Percentiles rank a stretch among this genome's conserved stretches.
phyloP scores from a whole-genome alignment of 2,888 invertebrate species.

The Aradus depressus region DNA sequence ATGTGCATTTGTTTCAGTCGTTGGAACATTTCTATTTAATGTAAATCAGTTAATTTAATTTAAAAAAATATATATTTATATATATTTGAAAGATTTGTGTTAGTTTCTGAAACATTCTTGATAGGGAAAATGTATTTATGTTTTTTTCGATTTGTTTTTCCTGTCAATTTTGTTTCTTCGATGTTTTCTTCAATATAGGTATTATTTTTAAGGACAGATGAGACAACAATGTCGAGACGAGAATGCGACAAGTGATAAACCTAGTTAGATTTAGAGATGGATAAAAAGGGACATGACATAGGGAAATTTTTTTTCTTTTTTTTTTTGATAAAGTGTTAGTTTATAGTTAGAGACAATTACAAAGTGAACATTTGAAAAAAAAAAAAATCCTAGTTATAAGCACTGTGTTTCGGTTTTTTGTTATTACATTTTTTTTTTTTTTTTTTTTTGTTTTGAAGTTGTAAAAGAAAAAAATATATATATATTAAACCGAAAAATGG shows the following conservation, averaged over 20 bases:
- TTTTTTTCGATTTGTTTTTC: slow-evolving; percentile 11
- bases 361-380: no score
- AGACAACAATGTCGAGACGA: slow-evolving; percentile 6
- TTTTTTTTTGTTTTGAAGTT: no score
- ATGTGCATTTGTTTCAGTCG: no score
- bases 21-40: no score
- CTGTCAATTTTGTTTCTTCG: slow-evolving; percentile 13
- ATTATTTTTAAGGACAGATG: slow-evolving; percentile 3
- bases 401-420: slow-evolving; percentile 13
- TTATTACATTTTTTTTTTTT: no score
- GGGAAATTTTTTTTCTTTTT: slow-evolving; percentile 11
- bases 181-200: slow-evolving; percentile 10
- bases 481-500: slow-evolving; percentile 13
- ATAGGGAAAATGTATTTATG: slow-evolving; percentile 3
- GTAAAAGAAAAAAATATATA: slow-evolving; percentile 1
- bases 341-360: no score
- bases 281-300: slow-evolving; percentile 14
- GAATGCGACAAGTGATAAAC: slow-evolving; percentile 8
- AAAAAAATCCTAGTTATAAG: slow-evolving; percentile 1
- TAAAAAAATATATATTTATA: no score
- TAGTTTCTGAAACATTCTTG: slow-evolving; percentile 11
- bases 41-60: slow-evolving; percentile 11
- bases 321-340: slow-evolving; percentile 11
- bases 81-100: slow-evolving; percentile 5
- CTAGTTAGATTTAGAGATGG: slow-evolving; percentile 5